These are phyloP conservation scores for Rhabdophis nuchalis DNA, from an alignment of 2,797 vertebrate species.

Conservation along the genomic window DNA sequence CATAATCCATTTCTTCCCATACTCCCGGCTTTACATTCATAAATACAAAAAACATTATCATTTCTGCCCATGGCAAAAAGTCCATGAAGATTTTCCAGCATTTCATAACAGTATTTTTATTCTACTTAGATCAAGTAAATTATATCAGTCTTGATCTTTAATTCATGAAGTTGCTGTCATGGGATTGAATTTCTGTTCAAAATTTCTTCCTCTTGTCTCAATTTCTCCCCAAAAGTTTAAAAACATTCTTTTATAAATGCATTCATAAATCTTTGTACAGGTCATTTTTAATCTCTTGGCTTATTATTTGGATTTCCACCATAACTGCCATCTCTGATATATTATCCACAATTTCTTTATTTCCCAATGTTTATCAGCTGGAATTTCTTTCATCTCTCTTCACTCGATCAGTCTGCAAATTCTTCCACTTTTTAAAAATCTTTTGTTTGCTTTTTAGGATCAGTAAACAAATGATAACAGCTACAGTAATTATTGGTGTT, in stretches of 20 bases:
- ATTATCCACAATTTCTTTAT: background rate
- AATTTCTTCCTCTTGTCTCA: background rate
- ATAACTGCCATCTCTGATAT: background rate
- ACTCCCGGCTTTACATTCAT: background rate
- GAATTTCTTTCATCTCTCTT: background rate
- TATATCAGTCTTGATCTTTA: background rate
- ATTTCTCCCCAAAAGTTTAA: background rate
- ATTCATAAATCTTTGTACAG: background rate
- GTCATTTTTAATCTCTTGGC: background rate
- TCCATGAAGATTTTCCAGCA: background rate
- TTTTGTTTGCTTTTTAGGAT: background rate
- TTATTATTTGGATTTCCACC: background rate
- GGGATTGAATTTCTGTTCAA: background rate
- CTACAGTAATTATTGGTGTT: background rate
- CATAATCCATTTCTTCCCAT: background rate
- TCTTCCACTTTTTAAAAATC: background rate
- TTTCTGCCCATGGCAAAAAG: background rate
- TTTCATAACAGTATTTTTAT: background rate
- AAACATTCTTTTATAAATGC: background rate
- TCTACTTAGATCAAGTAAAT: background rate
- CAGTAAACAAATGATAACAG: background rate
- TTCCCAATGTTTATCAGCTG: background rate
- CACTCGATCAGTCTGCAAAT: background rate
- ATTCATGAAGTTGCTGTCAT: background rate
- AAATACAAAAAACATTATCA: background rate